Conservation (phyloP, 2,113 vertebrate genomes). For the Phylloscopus trochiloides region DNA sequence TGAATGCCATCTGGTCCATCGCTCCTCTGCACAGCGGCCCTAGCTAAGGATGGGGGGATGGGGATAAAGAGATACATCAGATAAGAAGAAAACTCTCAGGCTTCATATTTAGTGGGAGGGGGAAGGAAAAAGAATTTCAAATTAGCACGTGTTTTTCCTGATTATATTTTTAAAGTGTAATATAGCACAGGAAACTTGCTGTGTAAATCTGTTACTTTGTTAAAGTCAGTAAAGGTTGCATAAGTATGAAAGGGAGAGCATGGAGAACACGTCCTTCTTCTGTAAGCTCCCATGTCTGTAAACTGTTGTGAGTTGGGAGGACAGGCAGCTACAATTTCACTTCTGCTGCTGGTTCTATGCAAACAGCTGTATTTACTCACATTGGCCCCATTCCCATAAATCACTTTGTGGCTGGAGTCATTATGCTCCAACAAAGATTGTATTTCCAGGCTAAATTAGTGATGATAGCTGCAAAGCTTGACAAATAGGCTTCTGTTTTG, state of each 20-base stretch:
- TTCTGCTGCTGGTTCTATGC: background rate
- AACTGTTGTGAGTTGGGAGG: background rate
- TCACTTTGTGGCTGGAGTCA: background rate
- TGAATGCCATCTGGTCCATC: rapidly evolving
- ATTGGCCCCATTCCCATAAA: background rate
- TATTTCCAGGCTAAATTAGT: background rate
- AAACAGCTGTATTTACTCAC: conserved; percentile 3
- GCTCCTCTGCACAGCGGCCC: rapidly evolving
- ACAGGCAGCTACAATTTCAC: background rate
- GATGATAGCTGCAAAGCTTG: background rate
- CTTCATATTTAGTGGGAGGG: rapidly evolving
- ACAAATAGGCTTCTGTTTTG: background rate
- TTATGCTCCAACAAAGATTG: background rate
- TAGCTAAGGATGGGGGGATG: background rate
- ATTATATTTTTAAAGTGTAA: background rate
- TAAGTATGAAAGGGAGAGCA: background rate
- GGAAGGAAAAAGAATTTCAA: background rate
- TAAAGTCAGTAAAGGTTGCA: background rate
- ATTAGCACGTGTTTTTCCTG: rapidly evolving
- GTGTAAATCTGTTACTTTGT: background rate
- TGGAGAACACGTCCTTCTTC: rapidly evolving
- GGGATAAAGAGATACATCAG: background rate
- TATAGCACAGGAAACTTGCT: background rate
- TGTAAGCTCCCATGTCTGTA: background rate
- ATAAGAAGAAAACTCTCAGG: rapidly evolving